Conservation (phyloP, 2,888 invertebrate genomes). For the Tyria jacobaeae region DNA sequence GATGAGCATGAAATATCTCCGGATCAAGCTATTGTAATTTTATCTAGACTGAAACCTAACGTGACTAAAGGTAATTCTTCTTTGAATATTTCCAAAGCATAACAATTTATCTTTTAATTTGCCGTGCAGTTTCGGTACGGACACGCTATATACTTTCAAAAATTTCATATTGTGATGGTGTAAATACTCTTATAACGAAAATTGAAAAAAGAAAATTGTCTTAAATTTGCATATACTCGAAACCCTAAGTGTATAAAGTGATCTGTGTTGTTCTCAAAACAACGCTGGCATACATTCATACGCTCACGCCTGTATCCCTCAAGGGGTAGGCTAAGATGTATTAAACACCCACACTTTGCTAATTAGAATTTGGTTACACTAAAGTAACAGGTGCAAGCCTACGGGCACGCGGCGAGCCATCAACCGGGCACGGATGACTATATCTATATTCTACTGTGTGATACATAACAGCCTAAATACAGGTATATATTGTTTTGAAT, state of each 20-base stretch:
- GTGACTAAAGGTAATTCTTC: constrained; percentile 36
- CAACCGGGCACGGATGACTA: too few species aligned
- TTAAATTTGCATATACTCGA: not conserved
- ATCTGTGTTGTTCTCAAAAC: not conserved
- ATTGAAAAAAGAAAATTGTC: not conserved
- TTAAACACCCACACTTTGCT: too few species aligned
- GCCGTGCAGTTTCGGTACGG: constrained; percentile 8
- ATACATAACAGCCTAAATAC: too few species aligned
- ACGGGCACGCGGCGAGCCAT: too few species aligned
- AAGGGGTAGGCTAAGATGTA: too few species aligned
- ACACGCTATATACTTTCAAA: not conserved
- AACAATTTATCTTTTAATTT: constrained; percentile 15
- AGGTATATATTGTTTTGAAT: not conserved
- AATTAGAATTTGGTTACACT: too few species aligned
- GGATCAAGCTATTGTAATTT: constrained; percentile 59
- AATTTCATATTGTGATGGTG: not conserved
- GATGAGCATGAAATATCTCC: constrained; percentile 40
- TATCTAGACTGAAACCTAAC: constrained; percentile 57
- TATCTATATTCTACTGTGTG: too few species aligned
- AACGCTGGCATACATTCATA: too few species aligned
- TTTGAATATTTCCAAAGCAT: constrained; percentile 13
- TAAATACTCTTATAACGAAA: not conserved
- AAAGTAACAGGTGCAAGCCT: too few species aligned
- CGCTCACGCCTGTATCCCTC: too few species aligned
- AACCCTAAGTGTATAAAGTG: not conserved